phyloP scores from a whole-genome alignment of 2,113 vertebrate species.

The Grallaria varia region DNA sequence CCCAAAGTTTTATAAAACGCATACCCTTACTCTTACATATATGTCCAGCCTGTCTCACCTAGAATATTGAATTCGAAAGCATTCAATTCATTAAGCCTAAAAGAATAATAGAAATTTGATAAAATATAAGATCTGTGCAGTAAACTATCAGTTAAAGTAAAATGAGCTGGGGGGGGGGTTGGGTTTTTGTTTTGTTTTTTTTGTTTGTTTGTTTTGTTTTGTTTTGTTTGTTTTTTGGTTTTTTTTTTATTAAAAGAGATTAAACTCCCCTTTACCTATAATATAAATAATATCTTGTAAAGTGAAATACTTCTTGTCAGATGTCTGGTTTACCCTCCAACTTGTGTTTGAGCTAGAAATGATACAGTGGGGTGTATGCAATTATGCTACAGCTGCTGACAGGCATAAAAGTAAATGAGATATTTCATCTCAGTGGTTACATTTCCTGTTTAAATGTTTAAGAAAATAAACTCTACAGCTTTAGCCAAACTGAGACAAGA shows the following conservation, averaged over 20 bases:
- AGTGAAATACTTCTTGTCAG: not conserved
- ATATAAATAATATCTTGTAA: not conserved
- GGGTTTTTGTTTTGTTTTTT: too few relatives aligned
- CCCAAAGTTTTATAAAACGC: not conserved
- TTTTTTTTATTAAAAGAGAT: not conserved
- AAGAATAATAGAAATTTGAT: not conserved
- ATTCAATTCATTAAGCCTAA: not conserved
- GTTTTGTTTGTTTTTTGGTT: not conserved
- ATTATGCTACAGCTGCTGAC: not conserved
- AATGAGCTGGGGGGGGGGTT: too few relatives aligned
- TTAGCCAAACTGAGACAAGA: not conserved
- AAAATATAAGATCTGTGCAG: not conserved
- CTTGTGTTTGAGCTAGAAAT: not conserved
- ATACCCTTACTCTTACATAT: not conserved
- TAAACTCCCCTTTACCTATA: not conserved
- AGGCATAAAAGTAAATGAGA: conserved; percentile 21
- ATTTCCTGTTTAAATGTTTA: conserved; percentile 14
- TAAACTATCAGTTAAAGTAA: not conserved
- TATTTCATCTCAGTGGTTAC: not conserved
- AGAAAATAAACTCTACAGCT: not conserved
- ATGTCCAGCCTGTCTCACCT: not conserved
- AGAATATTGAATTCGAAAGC: not conserved
- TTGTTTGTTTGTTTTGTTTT: too few relatives aligned
- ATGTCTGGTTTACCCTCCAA: not conserved
- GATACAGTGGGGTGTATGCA: not conserved